Evolutionary conservation across 2,113 vertebrate genomes (phyloP), one percentile per base, ranked within the genome.

Genomic region (Engystomops pustulosus): DNA sequence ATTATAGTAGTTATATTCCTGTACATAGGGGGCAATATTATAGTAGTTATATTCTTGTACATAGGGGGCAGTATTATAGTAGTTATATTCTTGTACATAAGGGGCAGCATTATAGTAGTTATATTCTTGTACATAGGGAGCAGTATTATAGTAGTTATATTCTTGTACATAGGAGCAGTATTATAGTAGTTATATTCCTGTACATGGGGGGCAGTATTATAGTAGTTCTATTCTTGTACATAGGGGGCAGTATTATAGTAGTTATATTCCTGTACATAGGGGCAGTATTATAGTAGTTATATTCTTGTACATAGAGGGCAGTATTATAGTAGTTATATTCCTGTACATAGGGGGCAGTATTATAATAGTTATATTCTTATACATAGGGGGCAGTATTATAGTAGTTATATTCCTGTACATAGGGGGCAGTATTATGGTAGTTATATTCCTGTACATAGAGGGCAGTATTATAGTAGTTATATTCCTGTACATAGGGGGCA

Each of bases 361-460:
- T 55, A 55, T 55, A 55, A n/a, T 55, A 55, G 53, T 55, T 55
- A 55, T 55, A 55, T 55, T 55, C 53, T 55, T 55, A n/a, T 55
- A 55, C 8, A 23, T 55, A 55, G 53, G 53, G 4, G n/a, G 53
- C n/a, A 55, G 53, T 55, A 55, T 55, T 55, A 55, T 55, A 55
- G 53, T 55, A 55, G 53, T 55, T 55, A 55, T 55, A 55, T 55
- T 55, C 20, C 17, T 55, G 53, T 23, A 55, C 14, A 53, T 53
- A 53, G 51, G 51, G n/a, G 7, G 51, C 6, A 53, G 51, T 53
- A 53, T 53, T 53, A 53, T 53, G 7, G 44, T 45, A 45, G 44
- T 45, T 45, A 45, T 45, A 45, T 53, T 53, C 51, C n/a, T 53
- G 51, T 53, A 53, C 20, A 53, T 53, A n/a, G 51, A 20, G 8